Percentiles rank a stretch among this genome's conserved stretches.
phyloP scores from a whole-genome alignment of 2,797 vertebrate genomes.

The Danionella dracula region DNA sequence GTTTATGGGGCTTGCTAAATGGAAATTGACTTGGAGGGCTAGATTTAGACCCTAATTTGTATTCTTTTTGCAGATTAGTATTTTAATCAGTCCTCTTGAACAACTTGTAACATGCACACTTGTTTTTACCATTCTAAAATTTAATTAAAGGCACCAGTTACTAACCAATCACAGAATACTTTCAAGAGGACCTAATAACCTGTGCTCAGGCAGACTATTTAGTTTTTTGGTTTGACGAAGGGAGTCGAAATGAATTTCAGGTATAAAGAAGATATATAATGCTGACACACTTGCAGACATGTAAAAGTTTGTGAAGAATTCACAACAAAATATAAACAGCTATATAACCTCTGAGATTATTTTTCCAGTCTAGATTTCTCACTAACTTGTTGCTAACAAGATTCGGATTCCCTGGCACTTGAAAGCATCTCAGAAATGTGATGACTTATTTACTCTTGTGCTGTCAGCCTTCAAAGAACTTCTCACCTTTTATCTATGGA shows the following conservation, averaged over 20 bases:
- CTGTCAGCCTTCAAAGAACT: not conserved
- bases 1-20: no score
- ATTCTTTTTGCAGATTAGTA: slow-evolving; percentile 33
- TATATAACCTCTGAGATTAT: not conserved
- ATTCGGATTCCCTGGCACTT: not conserved
- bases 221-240: not conserved
- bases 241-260: not conserved
- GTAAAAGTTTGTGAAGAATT: not conserved
- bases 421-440: slow-evolving; percentile 9
- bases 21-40: no score
- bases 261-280: not conserved
- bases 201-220: not conserved
- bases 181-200: not conserved
- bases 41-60: no score
- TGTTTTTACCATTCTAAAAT: not conserved
- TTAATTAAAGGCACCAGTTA: slow-evolving; percentile 5
- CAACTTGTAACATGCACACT: not conserved
- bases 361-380: not conserved
- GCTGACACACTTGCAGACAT: not conserved
- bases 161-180: not conserved
- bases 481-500: no score
- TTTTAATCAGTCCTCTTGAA: slow-evolving; percentile 26
- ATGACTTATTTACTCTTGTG: not conserved
- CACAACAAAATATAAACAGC: not conserved
- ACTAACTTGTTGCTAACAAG: not conserved